Percentiles rank a stretch among this genome's conserved stretches.
Evolutionary conservation across 2,888 invertebrate species (phyloP).

Genomic region (Synergus japonicus): DNA sequence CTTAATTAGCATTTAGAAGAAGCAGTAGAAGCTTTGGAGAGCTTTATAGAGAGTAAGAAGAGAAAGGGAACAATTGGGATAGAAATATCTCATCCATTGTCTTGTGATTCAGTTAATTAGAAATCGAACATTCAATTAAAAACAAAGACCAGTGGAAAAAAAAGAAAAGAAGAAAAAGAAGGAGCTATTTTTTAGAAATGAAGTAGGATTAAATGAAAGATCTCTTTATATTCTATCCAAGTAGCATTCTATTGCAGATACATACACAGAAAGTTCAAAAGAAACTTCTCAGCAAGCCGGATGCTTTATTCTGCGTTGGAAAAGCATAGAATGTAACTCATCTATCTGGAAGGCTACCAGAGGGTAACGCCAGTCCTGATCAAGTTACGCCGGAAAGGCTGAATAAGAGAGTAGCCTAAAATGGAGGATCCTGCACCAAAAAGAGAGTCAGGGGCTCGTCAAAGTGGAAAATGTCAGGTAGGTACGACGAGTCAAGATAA

Average conservation of each 20-base stretch:
- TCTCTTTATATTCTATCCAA: not conserved
- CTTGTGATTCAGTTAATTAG: not conserved
- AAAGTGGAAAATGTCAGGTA: constrained; percentile 7
- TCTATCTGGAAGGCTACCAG: constrained; percentile 8
- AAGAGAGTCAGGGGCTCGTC: not conserved
- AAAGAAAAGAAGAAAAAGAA: not conserved
- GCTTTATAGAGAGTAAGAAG: not conserved
- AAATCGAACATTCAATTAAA: not conserved
- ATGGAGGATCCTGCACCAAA: not conserved
- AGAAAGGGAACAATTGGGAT: not conserved
- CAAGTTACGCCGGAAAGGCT: constrained; percentile 29
- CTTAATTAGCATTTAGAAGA: too few species aligned
- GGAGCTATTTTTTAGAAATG: not conserved
- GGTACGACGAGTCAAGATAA: constrained; percentile 5
- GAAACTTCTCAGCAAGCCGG: not conserved
- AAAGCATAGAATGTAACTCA: constrained; percentile 10
- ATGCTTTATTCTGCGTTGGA: constrained; percentile 7
- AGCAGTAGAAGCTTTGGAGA: not conserved
- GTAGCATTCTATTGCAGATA: not conserved
- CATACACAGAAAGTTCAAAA: not conserved
- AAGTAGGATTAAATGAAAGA: not conserved
- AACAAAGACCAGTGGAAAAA: not conserved
- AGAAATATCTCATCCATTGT: not conserved
- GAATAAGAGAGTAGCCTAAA: constrained; percentile 24
- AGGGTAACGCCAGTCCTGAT: constrained; percentile 28